A percentile compares a stretch with the other conserved stretches of the same genome.
Evolutionary conservation across 2,797 vertebrate genomes (phyloP).

Genomic region (Betta splendens): DNA sequence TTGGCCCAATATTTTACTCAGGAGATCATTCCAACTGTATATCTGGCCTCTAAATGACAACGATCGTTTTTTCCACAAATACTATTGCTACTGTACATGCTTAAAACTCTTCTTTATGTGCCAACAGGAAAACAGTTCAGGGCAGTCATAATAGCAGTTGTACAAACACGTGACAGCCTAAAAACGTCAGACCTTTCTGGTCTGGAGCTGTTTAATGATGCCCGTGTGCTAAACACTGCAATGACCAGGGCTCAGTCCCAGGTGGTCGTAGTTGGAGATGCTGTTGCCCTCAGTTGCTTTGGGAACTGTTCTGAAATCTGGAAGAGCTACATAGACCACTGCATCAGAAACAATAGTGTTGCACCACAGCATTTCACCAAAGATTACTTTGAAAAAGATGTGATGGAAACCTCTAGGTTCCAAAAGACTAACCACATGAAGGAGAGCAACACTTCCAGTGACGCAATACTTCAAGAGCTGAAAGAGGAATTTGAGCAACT

Average conservation of each 20-base stretch:
- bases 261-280: constrained; percentile 87
- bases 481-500: constrained; percentile 80
- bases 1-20: neutral
- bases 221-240: constrained; percentile 88
- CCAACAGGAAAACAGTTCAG: constrained; percentile 88
- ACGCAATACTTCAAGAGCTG: constrained; percentile 88
- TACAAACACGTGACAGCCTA: constrained; percentile 85
- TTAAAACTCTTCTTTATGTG: constrained; percentile 18
- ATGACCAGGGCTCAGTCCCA: constrained; percentile 91
- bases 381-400: constrained; percentile 84
- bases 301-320: constrained; percentile 90
- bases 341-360: constrained; percentile 75
- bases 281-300: constrained; percentile 86
- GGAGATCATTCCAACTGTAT: neutral
- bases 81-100: neutral
- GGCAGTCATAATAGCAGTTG: constrained; percentile 86
- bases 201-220: constrained; percentile 88
- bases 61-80: neutral
- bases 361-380: constrained; percentile 78
- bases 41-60: neutral
- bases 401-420: constrained; percentile 77
- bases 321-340: constrained; percentile 87
- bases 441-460: constrained; percentile 63
- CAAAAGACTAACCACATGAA: constrained; percentile 40
- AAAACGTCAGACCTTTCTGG: constrained; percentile 64